These are phyloP conservation scores for Tor tambroides DNA, from an alignment of 2,113 vertebrate genomes.

Conservation along the genomic window DNA sequence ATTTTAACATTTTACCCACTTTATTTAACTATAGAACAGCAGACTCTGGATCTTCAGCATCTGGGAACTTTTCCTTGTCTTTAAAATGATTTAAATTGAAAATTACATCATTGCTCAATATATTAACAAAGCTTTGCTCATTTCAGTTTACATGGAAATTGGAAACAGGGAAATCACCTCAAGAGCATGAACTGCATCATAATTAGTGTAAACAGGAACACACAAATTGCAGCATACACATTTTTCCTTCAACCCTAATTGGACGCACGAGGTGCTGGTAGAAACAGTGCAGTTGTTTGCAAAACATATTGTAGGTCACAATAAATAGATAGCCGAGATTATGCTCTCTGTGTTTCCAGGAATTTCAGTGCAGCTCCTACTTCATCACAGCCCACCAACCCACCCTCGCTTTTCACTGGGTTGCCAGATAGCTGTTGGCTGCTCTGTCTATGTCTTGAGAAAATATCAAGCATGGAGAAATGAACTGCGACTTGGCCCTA, in stretches of 20 bases:
- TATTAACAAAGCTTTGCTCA: slow-evolving; percentile 6
- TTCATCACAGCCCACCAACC: neutral
- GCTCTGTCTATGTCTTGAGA: neutral
- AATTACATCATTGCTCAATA: too few relatives aligned
- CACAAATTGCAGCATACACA: slow-evolving; percentile 30
- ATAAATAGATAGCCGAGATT: slow-evolving; percentile 20
- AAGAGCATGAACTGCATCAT: slow-evolving; percentile 36
- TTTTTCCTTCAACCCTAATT: slow-evolving; percentile 12
- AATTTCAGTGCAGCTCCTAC: neutral
- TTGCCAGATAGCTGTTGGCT: neutral
- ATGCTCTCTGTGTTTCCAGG: neutral
- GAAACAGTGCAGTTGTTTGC: slow-evolving; percentile 17
- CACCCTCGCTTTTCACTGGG: neutral
- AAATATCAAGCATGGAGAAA: neutral
- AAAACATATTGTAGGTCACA: neutral
- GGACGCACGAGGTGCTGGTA: neutral
- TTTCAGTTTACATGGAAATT: neutral
- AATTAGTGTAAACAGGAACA: slow-evolving; percentile 33
- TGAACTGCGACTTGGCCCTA: neutral
- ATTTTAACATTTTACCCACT: neutral
- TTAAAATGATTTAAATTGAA: neutral
- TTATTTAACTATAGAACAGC: neutral
- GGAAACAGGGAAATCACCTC: neutral
- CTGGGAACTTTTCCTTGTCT: neutral
- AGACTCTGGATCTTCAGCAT: neutral